Base-by-base conservation (phyloP, 2,888 invertebrate species). In the Cantharis rustica region DNA sequence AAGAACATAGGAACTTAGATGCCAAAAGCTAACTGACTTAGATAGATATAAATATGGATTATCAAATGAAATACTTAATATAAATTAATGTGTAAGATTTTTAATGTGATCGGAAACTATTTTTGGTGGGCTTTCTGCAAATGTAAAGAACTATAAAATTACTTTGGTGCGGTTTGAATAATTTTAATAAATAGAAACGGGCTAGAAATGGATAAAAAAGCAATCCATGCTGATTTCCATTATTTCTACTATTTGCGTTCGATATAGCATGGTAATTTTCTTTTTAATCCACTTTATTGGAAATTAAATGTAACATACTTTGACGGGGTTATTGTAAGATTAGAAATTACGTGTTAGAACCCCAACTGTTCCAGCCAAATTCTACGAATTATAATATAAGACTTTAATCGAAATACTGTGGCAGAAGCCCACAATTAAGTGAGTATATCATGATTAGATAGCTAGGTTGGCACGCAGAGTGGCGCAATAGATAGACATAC, bases 371-470 rank as follows among this genome's bases (percentile, higher is more conserved):
- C 31, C 61, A 66, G 70, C 69, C 63, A 69, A 70, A 70, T 70
- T 70, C 68, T 74, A 62, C 68, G 75, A 80, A 82, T 83, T 83
- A 64, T 47, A 47, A 47, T 47, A 47, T 47, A 47, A 47, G 47
- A 47, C 47, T 47, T 74, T 77, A 77, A 75, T 75, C 77, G 72
- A 75, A 77, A 72, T 74, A 61, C 72, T 74, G 74, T 69, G 76
- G 69, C 74, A 74, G 74, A 77, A 77, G 74, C 71, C 69, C 64
- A 74, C 74, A 77, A 77, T 77, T 77, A 77, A 72, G 77, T 64
- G 69, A 62, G 69, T 75, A 74, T 69, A 77, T 75, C 77, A 72
- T 72, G 77, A 77, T 77, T 77, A 77, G 77, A 77, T 77, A 77
- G 71, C 69, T 69, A 73, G 10, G 63, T 62, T 66, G 64, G 68